Evolutionary conservation across 2,888 invertebrate species (phyloP).

Genomic region (Furcula furcula): DNA sequence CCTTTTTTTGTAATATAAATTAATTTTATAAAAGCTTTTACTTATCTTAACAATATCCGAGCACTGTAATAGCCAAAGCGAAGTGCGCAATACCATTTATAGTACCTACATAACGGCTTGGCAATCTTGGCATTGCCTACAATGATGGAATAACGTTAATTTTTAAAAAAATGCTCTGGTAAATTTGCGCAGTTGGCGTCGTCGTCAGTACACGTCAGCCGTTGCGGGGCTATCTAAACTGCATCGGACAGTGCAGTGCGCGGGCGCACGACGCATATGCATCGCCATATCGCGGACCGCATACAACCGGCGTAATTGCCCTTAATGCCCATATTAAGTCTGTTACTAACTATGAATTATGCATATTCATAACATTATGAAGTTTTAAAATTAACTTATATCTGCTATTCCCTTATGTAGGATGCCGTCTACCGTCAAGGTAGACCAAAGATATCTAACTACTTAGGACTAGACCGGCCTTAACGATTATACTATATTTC

Average conservation of each 20-base stretch:
- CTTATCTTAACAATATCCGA: neutral
- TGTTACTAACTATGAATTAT: conserved; percentile 34
- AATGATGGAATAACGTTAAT: neutral
- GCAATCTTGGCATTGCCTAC: neutral
- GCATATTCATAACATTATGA: conserved; percentile 38
- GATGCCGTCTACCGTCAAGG: no score
- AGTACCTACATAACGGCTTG: no score
- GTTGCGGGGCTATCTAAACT: conserved; percentile 60
- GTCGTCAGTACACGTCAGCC: conserved; percentile 21
- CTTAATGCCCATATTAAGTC: conserved; percentile 63
- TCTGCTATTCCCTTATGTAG: conserved; percentile 12
- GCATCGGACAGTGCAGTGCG: conserved; percentile 46
- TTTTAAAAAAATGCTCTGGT: neutral
- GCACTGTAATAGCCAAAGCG: no score
- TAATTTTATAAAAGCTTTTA: neutral
- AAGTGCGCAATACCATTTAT: no score
- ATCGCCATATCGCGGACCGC: conserved; percentile 34
- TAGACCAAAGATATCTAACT: no score
- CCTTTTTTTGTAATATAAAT: no score
- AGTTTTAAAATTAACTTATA: conserved; percentile 29
- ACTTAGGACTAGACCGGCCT: no score
- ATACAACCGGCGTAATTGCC: conserved; percentile 50
- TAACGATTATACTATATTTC: no score
- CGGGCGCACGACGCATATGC: conserved; percentile 26
- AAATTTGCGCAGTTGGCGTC: conserved; percentile 4